Evolutionary conservation across 2,888 invertebrate genomes (phyloP).

Genomic region (Gastrophysa polygoni): DNA sequence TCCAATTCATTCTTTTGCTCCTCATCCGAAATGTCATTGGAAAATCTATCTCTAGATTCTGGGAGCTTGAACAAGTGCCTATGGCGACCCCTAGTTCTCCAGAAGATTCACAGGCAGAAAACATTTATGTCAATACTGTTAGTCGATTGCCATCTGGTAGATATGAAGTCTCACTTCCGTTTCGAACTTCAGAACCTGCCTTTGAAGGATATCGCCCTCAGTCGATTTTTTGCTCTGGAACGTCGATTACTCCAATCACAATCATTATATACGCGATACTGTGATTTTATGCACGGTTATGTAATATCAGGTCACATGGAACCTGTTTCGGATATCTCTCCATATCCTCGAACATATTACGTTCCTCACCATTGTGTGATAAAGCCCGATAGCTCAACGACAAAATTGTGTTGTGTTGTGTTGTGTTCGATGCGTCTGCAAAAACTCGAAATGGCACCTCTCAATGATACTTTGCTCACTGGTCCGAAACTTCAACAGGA

Average conservation of each 20-base stretch:
- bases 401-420: slow-evolving; percentile 31
- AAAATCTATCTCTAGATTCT: too few species aligned
- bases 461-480: too few species aligned
- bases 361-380: slow-evolving; percentile 39
- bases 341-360: slow-evolving; percentile 22
- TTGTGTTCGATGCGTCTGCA: slow-evolving; percentile 37
- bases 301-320: slow-evolving; percentile 20
- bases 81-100: too few species aligned
- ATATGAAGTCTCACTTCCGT: too few species aligned
- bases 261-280: not conserved
- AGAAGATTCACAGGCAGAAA: too few species aligned
- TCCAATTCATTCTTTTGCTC: too few species aligned
- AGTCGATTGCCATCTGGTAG: too few species aligned
- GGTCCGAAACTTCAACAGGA: slow-evolving; percentile 21
- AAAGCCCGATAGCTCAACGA: slow-evolving; percentile 32
- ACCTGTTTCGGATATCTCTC: slow-evolving; percentile 2
- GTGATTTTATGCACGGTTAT: slow-evolving; percentile 31
- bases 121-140: too few species aligned
- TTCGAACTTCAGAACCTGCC: too few species aligned
- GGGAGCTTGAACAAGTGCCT: too few species aligned
- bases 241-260: not conserved
- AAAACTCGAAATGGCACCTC: not conserved
- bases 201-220: too few species aligned
- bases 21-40: too few species aligned
- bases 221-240: not conserved